Conservation (phyloP, 2,797 vertebrate species). For the Pangasius macronema region DNA sequence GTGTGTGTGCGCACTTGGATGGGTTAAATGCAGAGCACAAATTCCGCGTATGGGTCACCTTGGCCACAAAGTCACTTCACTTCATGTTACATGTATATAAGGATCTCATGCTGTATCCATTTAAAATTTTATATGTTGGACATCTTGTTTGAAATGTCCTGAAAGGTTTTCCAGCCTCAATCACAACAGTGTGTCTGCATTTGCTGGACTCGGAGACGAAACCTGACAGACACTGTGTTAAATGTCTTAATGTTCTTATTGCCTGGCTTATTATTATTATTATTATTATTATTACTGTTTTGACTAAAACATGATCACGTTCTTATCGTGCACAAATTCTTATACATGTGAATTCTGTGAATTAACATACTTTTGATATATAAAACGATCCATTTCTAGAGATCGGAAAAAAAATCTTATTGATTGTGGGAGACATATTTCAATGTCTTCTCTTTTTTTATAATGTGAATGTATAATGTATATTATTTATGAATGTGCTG, state of each 20-base stretch:
- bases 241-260: slow-evolving; percentile 3
- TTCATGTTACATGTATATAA: neutral
- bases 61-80: no score
- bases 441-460: slow-evolving; percentile 20
- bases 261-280: neutral
- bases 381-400: slow-evolving; percentile 41
- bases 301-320: neutral
- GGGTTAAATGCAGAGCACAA: no score
- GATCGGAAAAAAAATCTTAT: slow-evolving; percentile 15
- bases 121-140: neutral
- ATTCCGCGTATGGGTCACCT: no score
- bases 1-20: no score
- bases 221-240: neutral
- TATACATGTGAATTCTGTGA: slow-evolving; percentile 52
- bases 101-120: neutral
- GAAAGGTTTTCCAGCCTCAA: neutral
- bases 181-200: neutral
- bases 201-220: neutral
- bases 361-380: slow-evolving; percentile 44
- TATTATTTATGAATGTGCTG: slow-evolving; percentile 51
- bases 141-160: neutral
- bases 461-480: slow-evolving; percentile 24
- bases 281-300: neutral
- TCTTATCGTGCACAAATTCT: slow-evolving; percentile 12
- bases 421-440: neutral